Conservation (phyloP, 1,140 invertebrate species). For the Drosophila kurseongensis region DNA sequence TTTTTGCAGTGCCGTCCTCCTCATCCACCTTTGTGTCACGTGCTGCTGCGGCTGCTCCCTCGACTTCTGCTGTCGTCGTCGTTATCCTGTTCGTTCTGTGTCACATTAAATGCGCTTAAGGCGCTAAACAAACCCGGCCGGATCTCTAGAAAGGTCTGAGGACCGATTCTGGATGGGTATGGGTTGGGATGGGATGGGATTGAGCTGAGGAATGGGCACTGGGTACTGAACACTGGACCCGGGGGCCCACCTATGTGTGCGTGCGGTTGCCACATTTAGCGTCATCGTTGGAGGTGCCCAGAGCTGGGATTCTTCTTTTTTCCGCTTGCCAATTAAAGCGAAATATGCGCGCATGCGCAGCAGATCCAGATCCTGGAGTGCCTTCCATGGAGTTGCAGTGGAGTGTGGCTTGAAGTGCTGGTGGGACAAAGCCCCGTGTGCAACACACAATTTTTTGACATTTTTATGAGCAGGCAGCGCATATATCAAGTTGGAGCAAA, state of each 20-base stretch:
- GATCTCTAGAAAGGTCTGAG: conserved; percentile 5
- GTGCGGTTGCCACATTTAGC: conserved; percentile 76
- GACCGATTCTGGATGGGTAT: background rate
- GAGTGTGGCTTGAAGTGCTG: background rate
- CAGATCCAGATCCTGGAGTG: conserved; percentile 29
- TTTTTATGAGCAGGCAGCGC: conserved; percentile 83
- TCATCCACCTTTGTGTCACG: conserved; percentile 69
- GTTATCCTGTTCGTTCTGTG: conserved; percentile 83
- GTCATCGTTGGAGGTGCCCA: conserved; percentile 76
- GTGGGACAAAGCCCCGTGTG: conserved; percentile 67
- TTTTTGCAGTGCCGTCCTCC: conserved; percentile 11
- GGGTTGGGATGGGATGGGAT: background rate
- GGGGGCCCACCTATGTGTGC: conserved; percentile 73
- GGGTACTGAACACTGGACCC: conserved; percentile 3
- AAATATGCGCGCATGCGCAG: conserved; percentile 80
- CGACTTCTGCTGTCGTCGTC: conserved; percentile 66
- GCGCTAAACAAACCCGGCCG: conserved; percentile 76
- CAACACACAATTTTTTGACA: conserved; percentile 79
- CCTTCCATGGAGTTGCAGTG: conserved; percentile 28
- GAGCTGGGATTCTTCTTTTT: conserved; percentile 30
- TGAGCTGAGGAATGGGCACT: background rate
- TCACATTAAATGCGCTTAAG: conserved; percentile 83
- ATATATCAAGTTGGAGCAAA: conserved; percentile 82
- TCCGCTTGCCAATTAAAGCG: conserved; percentile 77
- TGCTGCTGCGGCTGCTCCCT: conserved; percentile 52